These are phyloP conservation scores for Tiliqua scincoides DNA, from an alignment of 2,113 vertebrate species.

Conservation along the genomic window DNA sequence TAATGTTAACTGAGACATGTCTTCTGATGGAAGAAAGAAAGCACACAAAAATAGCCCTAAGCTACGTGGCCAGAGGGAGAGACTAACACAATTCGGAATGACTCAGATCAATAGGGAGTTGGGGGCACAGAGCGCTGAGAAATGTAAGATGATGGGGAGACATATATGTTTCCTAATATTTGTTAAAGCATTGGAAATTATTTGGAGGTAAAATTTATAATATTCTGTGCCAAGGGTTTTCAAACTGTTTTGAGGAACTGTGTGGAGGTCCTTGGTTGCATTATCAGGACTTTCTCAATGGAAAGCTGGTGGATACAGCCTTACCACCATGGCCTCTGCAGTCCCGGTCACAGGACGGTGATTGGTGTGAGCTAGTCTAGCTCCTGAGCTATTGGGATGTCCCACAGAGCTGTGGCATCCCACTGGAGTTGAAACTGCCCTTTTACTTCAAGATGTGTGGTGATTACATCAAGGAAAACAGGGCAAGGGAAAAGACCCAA, in stretches of 20 bases:
- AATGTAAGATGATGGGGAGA: neutral
- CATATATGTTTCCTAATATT: neutral
- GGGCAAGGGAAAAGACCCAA: too few species aligned
- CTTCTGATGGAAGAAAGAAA: neutral
- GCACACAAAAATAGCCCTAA: slow-evolving; percentile 32
- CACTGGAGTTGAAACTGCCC: too few species aligned
- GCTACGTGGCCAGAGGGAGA: slow-evolving; percentile 42
- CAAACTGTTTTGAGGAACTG: too few species aligned
- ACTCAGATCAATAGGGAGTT: slow-evolving; percentile 60
- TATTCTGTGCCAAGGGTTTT: neutral
- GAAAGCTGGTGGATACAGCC: neutral
- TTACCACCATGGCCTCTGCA: too few species aligned
- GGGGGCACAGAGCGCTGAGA: slow-evolving; percentile 49
- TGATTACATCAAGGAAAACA: too few species aligned
- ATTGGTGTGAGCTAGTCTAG: too few species aligned
- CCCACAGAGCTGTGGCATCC: too few species aligned
- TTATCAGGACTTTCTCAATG: neutral
- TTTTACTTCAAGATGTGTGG: too few species aligned
- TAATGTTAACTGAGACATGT: slow-evolving; percentile 45
- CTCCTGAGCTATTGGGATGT: too few species aligned
- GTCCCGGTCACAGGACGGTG: neutral
- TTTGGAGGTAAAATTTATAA: neutral
- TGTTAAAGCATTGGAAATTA: neutral
- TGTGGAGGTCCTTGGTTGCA: neutral
- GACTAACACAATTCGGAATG: slow-evolving; percentile 50